A percentile compares a stretch with the other conserved stretches of the same genome.
Evolutionary conservation across 2,797 vertebrate species (phyloP).

Genomic region (Stomatorhinus walkeri): DNA sequence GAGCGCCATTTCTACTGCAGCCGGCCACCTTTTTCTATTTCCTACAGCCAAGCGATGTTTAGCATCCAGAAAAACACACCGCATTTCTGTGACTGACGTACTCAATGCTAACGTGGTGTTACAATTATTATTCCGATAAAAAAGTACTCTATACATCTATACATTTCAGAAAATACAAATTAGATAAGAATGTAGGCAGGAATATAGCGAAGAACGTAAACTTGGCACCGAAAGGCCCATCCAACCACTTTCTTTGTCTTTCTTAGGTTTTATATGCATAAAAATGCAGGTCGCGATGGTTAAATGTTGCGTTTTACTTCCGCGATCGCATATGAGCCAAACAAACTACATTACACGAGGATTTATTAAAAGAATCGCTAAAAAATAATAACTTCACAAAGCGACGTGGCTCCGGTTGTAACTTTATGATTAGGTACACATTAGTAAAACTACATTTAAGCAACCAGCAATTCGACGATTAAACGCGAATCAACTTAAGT

Average conservation of each 20-base stretch:
- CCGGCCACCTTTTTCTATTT: neutral
- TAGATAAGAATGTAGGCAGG: neutral
- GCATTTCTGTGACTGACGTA: neutral
- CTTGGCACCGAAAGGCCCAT: neutral
- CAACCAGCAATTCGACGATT: neutral
- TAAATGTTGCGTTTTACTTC: neutral
- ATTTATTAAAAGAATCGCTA: neutral
- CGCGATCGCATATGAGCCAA: neutral
- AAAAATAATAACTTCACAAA: neutral
- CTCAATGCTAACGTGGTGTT: neutral
- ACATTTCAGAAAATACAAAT: neutral
- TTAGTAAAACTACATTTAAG: neutral
- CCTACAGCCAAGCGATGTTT: neutral
- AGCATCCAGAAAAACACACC: neutral
- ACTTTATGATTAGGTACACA: neutral
- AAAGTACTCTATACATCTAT: neutral
- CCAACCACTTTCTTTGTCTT: neutral
- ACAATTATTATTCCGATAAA: neutral
- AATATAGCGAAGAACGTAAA: neutral
- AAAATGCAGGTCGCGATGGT: neutral
- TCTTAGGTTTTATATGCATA: neutral
- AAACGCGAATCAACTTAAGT: neutral
- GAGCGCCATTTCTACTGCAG: neutral
- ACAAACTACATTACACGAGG: neutral
- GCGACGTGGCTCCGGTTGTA: neutral